Evolutionary conservation across 2,888 invertebrate species (phyloP).

Genomic region (Eupelmus urozonus): DNA sequence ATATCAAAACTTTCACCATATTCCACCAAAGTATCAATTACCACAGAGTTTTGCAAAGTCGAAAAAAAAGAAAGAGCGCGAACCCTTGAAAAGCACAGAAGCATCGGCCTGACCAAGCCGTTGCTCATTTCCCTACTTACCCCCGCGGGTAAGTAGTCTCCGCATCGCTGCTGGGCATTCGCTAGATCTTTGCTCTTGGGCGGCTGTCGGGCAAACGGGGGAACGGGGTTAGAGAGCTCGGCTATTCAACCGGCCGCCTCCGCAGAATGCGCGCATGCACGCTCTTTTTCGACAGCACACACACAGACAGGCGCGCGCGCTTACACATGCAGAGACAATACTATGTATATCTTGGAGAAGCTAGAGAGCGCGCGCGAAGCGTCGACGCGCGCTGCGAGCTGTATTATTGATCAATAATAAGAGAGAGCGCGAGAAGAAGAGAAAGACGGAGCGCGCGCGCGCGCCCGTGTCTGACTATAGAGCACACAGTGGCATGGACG

Average conservation of each 20-base stretch:
- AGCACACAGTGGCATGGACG: background rate
- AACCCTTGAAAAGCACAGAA: no score
- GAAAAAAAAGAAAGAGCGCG: no score
- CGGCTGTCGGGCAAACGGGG: background rate
- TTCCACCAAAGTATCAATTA: no score
- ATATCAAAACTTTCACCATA: no score
- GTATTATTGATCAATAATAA: slow-evolving; percentile 74
- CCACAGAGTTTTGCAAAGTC: no score
- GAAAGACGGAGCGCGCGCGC: background rate
- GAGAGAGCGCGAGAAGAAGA: slow-evolving; percentile 61
- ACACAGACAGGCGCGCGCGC: background rate
- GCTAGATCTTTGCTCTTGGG: no score
- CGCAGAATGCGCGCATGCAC: no score
- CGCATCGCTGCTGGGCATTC: no score
- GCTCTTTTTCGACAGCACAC: no score
- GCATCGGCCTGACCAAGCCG: slow-evolving; percentile 14
- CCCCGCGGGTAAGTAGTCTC: slow-evolving; percentile 24
- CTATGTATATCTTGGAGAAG: background rate
- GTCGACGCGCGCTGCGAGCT: slow-evolving; percentile 67
- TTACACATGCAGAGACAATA: background rate
- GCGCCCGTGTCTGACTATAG: background rate
- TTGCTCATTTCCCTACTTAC: slow-evolving; percentile 8
- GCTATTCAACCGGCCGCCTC: no score
- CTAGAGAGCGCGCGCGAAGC: slow-evolving; percentile 51
- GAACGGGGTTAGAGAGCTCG: no score